These are phyloP conservation scores for Heterotis niloticus DNA, from an alignment of 2,113 vertebrate genomes.

Conservation along the genomic window DNA sequence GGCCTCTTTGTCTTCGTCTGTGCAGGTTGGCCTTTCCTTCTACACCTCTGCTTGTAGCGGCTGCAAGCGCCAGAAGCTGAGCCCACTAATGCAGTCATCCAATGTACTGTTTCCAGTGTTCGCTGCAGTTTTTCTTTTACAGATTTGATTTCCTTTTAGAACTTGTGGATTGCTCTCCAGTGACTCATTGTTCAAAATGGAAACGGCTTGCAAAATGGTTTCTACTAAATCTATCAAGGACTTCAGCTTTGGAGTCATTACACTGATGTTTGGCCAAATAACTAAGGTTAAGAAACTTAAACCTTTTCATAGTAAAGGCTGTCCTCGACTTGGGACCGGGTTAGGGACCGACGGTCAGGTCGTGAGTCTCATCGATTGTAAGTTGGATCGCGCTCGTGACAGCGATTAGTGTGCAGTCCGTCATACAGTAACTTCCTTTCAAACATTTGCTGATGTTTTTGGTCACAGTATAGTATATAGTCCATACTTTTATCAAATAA, in stretches of 20 bases:
- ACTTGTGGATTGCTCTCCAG: background rate
- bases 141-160: conserved; percentile 12
- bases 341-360: no score
- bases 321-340: no score
- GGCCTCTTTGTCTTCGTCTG: background rate
- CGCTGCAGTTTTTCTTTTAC: conserved; percentile 3
- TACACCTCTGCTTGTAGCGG: background rate
- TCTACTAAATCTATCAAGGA: background rate
- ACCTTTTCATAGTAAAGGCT: no score
- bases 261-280: background rate
- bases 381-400: no score
- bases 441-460: no score
- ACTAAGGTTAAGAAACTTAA: no score
- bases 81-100: background rate
- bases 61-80: background rate
- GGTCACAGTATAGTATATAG: no score
- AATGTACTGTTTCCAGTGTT: background rate
- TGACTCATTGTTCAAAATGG: background rate
- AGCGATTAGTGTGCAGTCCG: no score
- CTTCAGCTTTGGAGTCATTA: background rate
- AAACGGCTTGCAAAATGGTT: background rate
- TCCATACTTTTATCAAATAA: no score
- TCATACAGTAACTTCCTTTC: no score
- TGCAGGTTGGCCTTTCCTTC: conserved; percentile 1
- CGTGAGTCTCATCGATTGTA: no score